phyloP scores from a whole-genome alignment of 1,140 invertebrate species.

The Dreissena polymorpha region DNA sequence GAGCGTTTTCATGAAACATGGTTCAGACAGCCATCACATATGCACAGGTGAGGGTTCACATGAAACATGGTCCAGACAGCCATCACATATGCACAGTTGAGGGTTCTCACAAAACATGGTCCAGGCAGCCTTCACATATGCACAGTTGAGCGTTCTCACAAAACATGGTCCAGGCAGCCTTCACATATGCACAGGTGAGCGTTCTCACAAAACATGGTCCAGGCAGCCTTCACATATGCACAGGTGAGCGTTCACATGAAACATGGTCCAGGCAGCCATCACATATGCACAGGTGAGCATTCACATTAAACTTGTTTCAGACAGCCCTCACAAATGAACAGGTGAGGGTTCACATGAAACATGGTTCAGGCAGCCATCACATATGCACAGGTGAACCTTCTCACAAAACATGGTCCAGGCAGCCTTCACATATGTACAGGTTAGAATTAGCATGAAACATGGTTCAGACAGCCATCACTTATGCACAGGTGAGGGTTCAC shows the following conservation, averaged over 20 bases:
- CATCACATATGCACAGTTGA: slow-evolving; percentile 83
- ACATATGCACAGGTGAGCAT: slow-evolving; percentile 84
- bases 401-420: slow-evolving; percentile 82
- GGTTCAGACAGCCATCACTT: slow-evolving; percentile 83
- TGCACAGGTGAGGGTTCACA: slow-evolving; percentile 82
- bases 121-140: slow-evolving; percentile 84
- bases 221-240: slow-evolving; percentile 85
- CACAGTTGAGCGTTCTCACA: slow-evolving; percentile 81
- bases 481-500: slow-evolving; percentile 83
- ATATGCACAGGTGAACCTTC: slow-evolving; percentile 83
- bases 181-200: slow-evolving; percentile 84
- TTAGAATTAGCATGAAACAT: slow-evolving; percentile 80
- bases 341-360: slow-evolving; percentile 80
- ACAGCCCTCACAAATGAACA: slow-evolving; percentile 85
- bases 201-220: slow-evolving; percentile 81
- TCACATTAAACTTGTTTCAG: slow-evolving; percentile 82
- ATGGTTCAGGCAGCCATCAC: slow-evolving; percentile 83
- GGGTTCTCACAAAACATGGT: slow-evolving; percentile 81
- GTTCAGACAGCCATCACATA: slow-evolving; percentile 84
- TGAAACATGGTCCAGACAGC: slow-evolving; percentile 83
- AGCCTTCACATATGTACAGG: slow-evolving; percentile 84
- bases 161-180: slow-evolving; percentile 82
- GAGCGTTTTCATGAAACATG: slow-evolving; percentile 80
- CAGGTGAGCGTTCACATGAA: slow-evolving; percentile 81
- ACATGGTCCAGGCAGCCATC: slow-evolving; percentile 82